These are phyloP conservation scores for Perca flavescens DNA, from an alignment of 2,113 vertebrate species.

Conservation along the genomic window DNA sequence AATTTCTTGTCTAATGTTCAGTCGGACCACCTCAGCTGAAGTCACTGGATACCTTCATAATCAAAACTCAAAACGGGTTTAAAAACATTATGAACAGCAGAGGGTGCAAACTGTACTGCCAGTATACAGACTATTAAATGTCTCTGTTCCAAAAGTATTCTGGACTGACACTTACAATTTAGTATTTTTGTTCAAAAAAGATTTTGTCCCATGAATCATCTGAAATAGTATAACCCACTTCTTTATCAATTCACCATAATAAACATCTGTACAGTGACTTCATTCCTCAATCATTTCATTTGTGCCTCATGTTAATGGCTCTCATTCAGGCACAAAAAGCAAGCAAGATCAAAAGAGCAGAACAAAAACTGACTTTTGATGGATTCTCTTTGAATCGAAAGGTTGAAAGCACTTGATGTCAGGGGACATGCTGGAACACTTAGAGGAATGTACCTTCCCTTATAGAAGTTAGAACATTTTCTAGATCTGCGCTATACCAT, in stretches of 20 bases:
- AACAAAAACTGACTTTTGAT: not conserved
- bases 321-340: not conserved
- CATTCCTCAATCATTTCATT: not conserved
- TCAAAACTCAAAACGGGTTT: not conserved
- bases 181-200: not conserved
- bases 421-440: not conserved
- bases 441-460: not conserved
- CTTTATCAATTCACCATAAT: not conserved
- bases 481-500: not conserved
- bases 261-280: not conserved
- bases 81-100: conserved; percentile 1
- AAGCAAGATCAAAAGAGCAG: not conserved
- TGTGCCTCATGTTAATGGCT: not conserved
- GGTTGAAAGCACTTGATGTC: not conserved
- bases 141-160: not conserved
- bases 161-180: not conserved
- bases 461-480: not conserved
- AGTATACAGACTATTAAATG: not conserved
- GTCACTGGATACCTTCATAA: not conserved
- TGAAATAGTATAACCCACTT: not conserved
- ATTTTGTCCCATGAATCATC: not conserved
- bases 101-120: not conserved
- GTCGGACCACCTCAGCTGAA: not conserved
- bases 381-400: not conserved
- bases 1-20: not conserved